These are phyloP conservation scores for Stichopus horrens DNA, from an alignment of 53 echinoderm and acorn worm genomes.

Conservation along the genomic window DNA sequence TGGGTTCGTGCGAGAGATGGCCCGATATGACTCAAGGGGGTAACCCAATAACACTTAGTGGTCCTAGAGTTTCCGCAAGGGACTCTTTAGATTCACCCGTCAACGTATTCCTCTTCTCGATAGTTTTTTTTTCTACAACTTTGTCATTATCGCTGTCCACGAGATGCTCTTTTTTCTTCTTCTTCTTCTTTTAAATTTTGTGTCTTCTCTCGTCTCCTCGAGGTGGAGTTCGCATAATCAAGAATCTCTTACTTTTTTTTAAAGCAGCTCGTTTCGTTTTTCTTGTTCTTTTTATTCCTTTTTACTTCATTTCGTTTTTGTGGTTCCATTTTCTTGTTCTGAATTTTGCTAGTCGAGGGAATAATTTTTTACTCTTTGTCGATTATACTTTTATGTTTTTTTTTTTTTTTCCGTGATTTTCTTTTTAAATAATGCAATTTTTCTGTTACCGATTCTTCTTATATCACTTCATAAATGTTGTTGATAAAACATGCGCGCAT, in stretches of 20 bases:
- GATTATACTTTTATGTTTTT: too few species aligned
- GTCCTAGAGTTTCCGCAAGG: background rate
- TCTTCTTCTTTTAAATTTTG: too few species aligned
- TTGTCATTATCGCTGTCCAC: background rate
- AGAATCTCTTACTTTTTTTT: background rate
- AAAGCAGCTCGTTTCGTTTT: background rate
- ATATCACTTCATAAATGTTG: too few species aligned
- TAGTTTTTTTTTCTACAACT: background rate
- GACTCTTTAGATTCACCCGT: slow-evolving; percentile 21
- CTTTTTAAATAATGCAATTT: too few species aligned
- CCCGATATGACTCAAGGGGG: slow-evolving; percentile 19
- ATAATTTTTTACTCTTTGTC: too few species aligned
- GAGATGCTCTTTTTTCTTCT: slow-evolving; percentile 19
- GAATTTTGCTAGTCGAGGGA: too few species aligned
- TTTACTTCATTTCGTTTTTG: too few species aligned
- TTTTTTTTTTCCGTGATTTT: too few species aligned
- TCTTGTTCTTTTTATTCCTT: too few species aligned
- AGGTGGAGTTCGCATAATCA: slow-evolving; percentile 6
- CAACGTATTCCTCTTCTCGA: slow-evolving; percentile 15
- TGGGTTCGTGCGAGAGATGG: slow-evolving; percentile 24
- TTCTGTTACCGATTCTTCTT: too few species aligned
- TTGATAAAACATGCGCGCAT: too few species aligned
- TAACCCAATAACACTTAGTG: background rate
- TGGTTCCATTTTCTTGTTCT: too few species aligned
- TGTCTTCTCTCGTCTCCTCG: background rate